phyloP scores from a whole-genome alignment of 2,113 vertebrate species.

The Corythoichthys haematopterus region DNA sequence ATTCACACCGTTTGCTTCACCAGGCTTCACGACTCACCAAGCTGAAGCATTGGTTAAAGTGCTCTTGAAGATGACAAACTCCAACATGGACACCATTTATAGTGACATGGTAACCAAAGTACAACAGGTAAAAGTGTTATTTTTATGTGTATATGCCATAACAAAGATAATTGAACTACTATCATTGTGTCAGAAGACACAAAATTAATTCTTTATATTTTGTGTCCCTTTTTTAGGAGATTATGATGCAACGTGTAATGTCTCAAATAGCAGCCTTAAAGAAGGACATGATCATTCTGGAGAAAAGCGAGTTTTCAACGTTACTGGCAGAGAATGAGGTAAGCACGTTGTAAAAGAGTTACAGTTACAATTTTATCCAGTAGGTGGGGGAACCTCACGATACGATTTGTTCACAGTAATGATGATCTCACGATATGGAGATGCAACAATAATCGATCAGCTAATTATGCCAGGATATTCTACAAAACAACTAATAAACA shows the following conservation, averaged over 20 bases:
- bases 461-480: too few species aligned
- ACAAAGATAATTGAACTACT: too few species aligned
- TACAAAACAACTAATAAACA: too few species aligned
- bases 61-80: slow-evolving; percentile 79
- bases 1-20: background rate
- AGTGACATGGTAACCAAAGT: slow-evolving; percentile 92
- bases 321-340: slow-evolving; percentile 92
- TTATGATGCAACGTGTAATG: slow-evolving; percentile 91
- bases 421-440: too few species aligned
- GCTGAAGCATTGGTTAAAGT: slow-evolving; percentile 83
- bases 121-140: slow-evolving; percentile 79
- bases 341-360: slow-evolving; percentile 14
- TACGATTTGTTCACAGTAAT: too few species aligned
- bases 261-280: slow-evolving; percentile 86
- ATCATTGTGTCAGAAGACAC: too few species aligned
- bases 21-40: slow-evolving; percentile 84
- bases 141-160: background rate
- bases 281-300: slow-evolving; percentile 98
- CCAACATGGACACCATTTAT: slow-evolving; percentile 84
- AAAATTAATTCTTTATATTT: too few species aligned
- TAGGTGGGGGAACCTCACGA: too few species aligned
- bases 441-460: too few species aligned
- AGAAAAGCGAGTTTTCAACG: slow-evolving; percentile 94
- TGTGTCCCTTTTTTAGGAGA: slow-evolving; percentile 75
- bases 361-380: too few species aligned